A percentile compares a stretch with the other conserved stretches of the same genome.
phyloP scores from a whole-genome alignment of 1,140 invertebrate genomes.

The Phenacoccus solenopsis region DNA sequence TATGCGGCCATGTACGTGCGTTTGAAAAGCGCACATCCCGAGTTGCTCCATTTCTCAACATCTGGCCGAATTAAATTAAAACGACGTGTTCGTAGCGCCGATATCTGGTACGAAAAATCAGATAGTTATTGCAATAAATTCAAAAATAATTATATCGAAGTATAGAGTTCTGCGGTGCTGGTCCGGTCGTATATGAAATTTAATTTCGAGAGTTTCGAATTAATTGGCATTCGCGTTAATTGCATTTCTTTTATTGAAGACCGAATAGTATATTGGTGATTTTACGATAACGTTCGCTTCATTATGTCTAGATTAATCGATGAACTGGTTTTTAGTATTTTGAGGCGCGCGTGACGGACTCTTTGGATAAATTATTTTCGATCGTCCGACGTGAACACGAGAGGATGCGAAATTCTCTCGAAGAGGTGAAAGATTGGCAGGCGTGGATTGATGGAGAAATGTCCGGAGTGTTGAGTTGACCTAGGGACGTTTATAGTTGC shows the following conservation, averaged over 20 bases:
- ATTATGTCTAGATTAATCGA: not conserved
- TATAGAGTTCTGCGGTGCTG: not conserved
- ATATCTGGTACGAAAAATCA: not conserved
- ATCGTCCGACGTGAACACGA: not conserved
- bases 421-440: too few species aligned
- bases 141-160: not conserved
- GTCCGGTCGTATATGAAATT: not conserved
- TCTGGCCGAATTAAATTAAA: too few species aligned
- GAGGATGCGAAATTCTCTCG: too few species aligned
- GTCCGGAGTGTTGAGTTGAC: too few species aligned
- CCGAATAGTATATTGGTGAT: not conserved
- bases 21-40: too few species aligned
- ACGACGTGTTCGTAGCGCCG: not conserved
- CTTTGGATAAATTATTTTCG: not conserved
- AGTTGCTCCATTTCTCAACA: too few species aligned
- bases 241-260: not conserved
- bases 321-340: not conserved
- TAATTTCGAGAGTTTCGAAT: not conserved
- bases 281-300: not conserved
- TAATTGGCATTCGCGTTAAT: not conserved
- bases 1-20: too few species aligned
- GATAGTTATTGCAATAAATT: not conserved
- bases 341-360: not conserved
- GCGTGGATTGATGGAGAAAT: too few species aligned
- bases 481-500: too few species aligned